Evolutionary conservation across 2,113 vertebrate species (phyloP).

Genomic region (Stercorarius parasiticus): DNA sequence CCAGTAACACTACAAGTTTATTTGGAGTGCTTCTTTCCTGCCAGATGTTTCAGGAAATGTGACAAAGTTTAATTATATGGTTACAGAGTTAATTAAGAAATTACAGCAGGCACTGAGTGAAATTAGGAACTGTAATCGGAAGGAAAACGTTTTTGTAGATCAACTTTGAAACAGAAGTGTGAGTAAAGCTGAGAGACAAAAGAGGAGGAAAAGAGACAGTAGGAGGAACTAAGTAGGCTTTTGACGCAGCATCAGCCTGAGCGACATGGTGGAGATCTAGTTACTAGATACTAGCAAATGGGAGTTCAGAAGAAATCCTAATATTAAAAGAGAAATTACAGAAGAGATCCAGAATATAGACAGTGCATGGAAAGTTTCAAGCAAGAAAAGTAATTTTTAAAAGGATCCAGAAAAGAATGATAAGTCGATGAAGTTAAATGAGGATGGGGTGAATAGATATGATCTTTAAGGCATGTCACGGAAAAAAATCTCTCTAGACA

Average conservation of each 20-base stretch:
- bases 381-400: background rate
- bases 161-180: background rate
- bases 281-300: background rate
- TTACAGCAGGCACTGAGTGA: background rate
- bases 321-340: background rate
- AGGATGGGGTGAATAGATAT: background rate
- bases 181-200: background rate
- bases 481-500: background rate
- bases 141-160: background rate
- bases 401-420: background rate
- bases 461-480: background rate
- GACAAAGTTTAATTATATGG: background rate
- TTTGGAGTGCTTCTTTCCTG: background rate
- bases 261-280: background rate
- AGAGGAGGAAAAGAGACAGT: background rate
- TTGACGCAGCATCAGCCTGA: background rate
- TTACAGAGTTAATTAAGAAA: conserved; percentile 28
- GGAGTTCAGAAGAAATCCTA: background rate
- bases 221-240: background rate
- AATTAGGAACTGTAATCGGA: conserved; percentile 12
- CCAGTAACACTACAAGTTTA: background rate
- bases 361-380: background rate
- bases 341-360: background rate
- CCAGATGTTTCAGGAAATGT: conserved; percentile 14
- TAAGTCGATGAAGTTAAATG: background rate